Conservation (phyloP, 2,888 invertebrate genomes). For the Amphimallon solstitiale region DNA sequence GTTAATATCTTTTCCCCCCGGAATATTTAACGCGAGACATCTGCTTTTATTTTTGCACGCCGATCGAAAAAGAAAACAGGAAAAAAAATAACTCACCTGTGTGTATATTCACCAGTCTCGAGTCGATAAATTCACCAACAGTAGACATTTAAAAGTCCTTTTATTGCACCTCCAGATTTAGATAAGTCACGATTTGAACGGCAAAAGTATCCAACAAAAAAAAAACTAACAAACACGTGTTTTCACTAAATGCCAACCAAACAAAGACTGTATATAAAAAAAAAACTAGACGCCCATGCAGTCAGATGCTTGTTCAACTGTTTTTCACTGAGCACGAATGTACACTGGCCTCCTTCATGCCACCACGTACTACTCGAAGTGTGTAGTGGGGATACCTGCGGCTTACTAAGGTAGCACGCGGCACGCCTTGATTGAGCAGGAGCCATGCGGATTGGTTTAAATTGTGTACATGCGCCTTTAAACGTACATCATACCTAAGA, state of each 20-base stretch:
- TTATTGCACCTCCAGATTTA: neutral
- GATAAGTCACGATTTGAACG: neutral
- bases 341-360: slow-evolving; percentile 40
- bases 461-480: slow-evolving; percentile 36
- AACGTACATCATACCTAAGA: too few species aligned
- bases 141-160: slow-evolving; percentile 38
- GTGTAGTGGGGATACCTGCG: slow-evolving; percentile 50
- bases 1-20: neutral
- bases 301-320: slow-evolving; percentile 33
- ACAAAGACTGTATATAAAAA: neutral
- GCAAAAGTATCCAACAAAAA: neutral
- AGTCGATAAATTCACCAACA: slow-evolving; percentile 45
- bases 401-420: slow-evolving; percentile 59
- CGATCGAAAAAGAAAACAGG: slow-evolving; percentile 17
- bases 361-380: slow-evolving; percentile 38
- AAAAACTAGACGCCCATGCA: slow-evolving; percentile 29
- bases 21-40: neutral
- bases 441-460: slow-evolving; percentile 53
- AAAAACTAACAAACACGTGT: neutral
- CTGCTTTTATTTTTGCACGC: neutral
- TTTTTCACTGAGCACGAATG: slow-evolving; percentile 37
- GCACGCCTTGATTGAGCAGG: slow-evolving; percentile 58
- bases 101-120: slow-evolving; percentile 41
- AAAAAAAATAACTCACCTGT: slow-evolving; percentile 40
- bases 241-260: slow-evolving; percentile 4